Evolutionary conservation across 1,140 invertebrate species (phyloP).

Genomic region (Drosophila lacteicornis): DNA sequence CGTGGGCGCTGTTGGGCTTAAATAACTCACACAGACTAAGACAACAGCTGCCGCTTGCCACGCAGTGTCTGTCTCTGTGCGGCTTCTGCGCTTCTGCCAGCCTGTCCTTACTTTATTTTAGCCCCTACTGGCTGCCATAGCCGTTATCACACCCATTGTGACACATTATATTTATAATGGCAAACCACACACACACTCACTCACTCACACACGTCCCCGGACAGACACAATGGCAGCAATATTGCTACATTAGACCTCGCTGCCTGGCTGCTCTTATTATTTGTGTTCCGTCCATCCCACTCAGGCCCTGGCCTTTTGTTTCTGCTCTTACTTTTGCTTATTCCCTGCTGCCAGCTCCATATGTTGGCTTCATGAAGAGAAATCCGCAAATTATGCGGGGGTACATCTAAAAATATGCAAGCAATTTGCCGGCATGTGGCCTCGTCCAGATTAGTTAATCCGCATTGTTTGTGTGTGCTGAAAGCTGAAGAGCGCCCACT

Average conservation of each 20-base stretch:
- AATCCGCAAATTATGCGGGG: slow-evolving; percentile 75
- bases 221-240: slow-evolving; percentile 54
- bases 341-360: slow-evolving; percentile 45
- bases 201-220: slow-evolving; percentile 17
- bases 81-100: slow-evolving; percentile 43
- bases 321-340: slow-evolving; percentile 21
- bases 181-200: slow-evolving; percentile 21
- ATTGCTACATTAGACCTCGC: slow-evolving; percentile 52
- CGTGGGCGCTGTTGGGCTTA: slow-evolving; percentile 59
- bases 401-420: slow-evolving; percentile 57
- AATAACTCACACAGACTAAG: slow-evolving; percentile 46
- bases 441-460: slow-evolving; percentile 55
- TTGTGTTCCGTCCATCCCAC: slow-evolving; percentile 52
- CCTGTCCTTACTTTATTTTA: slow-evolving; percentile 52
- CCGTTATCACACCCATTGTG: slow-evolving; percentile 76
- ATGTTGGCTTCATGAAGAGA: slow-evolving; percentile 69
- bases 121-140: slow-evolving; percentile 43
- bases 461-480: slow-evolving; percentile 37
- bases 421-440: slow-evolving; percentile 71
- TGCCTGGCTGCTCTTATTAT: slow-evolving; percentile 56
- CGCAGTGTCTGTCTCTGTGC: slow-evolving; percentile 57
- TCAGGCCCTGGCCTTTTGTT: slow-evolving; percentile 42
- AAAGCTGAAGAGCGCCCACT: slow-evolving; percentile 23
- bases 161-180: slow-evolving; percentile 83
- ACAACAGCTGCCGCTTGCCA: slow-evolving; percentile 56